Evolutionary conservation across 2,888 invertebrate species (phyloP), one percentile per base, ranked within the genome.

Genomic region (Pinctada fucata): DNA sequence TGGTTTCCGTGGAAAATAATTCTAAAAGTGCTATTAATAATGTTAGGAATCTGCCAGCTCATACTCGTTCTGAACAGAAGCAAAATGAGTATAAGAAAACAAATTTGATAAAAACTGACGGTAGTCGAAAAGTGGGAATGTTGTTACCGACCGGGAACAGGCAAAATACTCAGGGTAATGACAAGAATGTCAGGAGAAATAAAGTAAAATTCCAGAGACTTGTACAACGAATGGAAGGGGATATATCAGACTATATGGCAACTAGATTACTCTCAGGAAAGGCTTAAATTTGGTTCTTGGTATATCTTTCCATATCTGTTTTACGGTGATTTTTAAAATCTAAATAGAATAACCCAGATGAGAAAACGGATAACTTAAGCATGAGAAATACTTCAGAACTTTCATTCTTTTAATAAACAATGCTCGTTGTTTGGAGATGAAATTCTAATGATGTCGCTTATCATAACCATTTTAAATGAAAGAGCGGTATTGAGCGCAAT

Each of bases 181-280:
- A 16, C n/a, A 49, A 58, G 47, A 45, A n/a, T 16, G n/a, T 45
- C 16, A 45, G 10, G 31, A 67, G 31, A n/a, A n/a, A 16, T 16
- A 72, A 58, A 45, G 70, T 66, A 49, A 83, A 79, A 66, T 83
- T 82, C 75, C 79, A 82, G 10, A 48, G 84, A 47, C 74, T 85
- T n/a, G 81, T 84, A 3, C 81, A 81, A 45, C 73, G 85, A 63
- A 74, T 84, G 70, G 81, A 80, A 10, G 83, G 82, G 5, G 69
- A 78, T 50, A 76, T 85, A 6, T 81, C 85, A 45, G 66, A 73
- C 6, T 58, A 66, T 31, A 48, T 81, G 58, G 51, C 76, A 16
- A 71, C 16, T 6, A 73, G 76, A 10, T 71, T 81, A 47, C 65
- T 79, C 31, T 63, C 80, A 16, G 68, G 45, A 31, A 13, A 31